phyloP scores from a whole-genome alignment of 2,113 vertebrate genomes.

The Cochlearius cochlearius region DNA sequence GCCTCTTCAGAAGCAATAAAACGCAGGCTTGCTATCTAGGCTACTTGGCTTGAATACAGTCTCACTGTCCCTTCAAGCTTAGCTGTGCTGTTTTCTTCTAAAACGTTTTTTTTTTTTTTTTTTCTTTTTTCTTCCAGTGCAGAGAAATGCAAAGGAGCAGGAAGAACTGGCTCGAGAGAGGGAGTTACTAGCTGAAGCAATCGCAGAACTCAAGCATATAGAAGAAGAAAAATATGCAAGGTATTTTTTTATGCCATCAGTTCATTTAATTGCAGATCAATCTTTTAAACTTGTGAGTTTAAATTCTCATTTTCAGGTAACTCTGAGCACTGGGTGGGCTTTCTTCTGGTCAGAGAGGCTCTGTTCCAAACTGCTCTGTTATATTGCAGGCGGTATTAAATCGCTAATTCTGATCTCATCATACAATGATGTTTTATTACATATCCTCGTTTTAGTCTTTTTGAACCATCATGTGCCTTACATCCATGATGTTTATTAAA shows the following conservation, averaged over 20 bases:
- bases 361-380: background rate
- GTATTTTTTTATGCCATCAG: background rate
- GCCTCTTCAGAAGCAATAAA: background rate
- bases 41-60: background rate
- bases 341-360: background rate
- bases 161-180: conserved; percentile 70
- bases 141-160: conserved; percentile 72
- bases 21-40: background rate
- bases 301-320: background rate
- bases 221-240: conserved; percentile 74
- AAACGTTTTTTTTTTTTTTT: background rate
- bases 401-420: background rate
- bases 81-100: background rate
- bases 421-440: background rate
- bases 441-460: background rate
- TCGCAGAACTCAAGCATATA: conserved; percentile 64
- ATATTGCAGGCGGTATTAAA: background rate
- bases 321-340: background rate
- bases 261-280: background rate
- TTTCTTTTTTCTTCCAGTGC: conserved; percentile 65
- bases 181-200: conserved; percentile 64
- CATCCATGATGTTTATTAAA: background rate
- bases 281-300: background rate
- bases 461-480: background rate
- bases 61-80: background rate